Base-by-base conservation (phyloP, 2,113 vertebrate species). In the Misgurnus anguillicaudatus region DNA sequence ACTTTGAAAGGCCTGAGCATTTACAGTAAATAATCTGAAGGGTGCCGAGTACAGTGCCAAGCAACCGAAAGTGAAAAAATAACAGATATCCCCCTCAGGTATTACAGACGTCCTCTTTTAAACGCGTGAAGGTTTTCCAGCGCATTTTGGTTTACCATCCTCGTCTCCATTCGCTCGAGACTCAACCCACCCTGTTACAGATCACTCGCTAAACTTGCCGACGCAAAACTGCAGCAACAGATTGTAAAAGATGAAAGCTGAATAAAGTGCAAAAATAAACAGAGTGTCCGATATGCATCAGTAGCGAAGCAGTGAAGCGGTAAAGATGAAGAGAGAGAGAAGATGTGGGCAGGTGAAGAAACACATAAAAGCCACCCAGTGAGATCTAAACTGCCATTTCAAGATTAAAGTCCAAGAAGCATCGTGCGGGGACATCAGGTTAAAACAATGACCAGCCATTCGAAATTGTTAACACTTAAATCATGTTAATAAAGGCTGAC, bases 351-450 rank as follows among this genome's bases (percentile, higher is more conserved):
- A 47, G 70, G 10, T 73, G 38, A 60, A 60, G 55, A 8, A 48
- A 31, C 61, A 53, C 61, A 76, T n/a, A 53, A 36, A 74, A 74
- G 60, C 42, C 74, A 64, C 74, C 74, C 74, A 48, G 42, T 13
- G 45, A 64, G 74, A 76, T 76, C 61, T 31, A 57, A 57, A 57
- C n/a, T 57, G 57, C 42, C 60, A 76, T 76, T 39, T 51, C 24
- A 51, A 76, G 74, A 76, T 76, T 63, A 64, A 76, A 76, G 74
- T 64, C 74, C 51, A 11, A 64, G 45, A 62, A 47, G 16, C 14
- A 11, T 42, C 31, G 39, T 24, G 57, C 55, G 61, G 11, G 21
- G 14, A 17, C 4, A 39, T 60, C 19, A 11, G 5, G 16, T 38
- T 58, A 42, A 14, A 51, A 51, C 58, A 41, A 60, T 42, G 55